A percentile compares a stretch with the other conserved stretches of the same genome.
These are phyloP conservation scores for Anomalospiza imberbis DNA, from an alignment of 2,797 vertebrate genomes.

Conservation along the genomic window DNA sequence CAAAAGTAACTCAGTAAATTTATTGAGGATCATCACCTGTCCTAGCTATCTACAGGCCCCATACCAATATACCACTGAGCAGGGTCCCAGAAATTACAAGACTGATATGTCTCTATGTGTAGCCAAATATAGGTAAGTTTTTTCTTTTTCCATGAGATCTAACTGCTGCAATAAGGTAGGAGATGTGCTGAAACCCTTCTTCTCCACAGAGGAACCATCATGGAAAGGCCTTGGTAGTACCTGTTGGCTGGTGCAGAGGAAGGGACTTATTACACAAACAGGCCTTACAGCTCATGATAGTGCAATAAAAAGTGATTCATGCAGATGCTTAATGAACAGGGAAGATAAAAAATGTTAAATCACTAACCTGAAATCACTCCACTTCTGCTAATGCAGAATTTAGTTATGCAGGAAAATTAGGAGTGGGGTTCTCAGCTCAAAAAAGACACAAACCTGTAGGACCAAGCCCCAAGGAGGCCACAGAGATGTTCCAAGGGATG, in stretches of 20 bases:
- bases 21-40: neutral
- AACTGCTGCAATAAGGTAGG: neutral
- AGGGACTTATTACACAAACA: neutral
- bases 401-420: neutral
- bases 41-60: accelerated
- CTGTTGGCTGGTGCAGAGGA: neutral
- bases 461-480: accelerated
- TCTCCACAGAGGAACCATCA: neutral
- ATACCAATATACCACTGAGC: neutral
- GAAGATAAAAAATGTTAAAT: neutral
- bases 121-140: neutral
- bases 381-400: neutral
- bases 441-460: accelerated
- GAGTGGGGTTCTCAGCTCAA: neutral
- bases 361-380: accelerated
- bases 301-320: neutral
- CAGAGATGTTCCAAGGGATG: neutral
- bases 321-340: neutral
- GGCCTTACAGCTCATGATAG: neutral
- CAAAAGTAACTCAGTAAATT: neutral
- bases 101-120: neutral
- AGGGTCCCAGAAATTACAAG: neutral
- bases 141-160: neutral
- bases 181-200: neutral
- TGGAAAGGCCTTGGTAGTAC: neutral